Evolutionary conservation across 2,797 vertebrate genomes (phyloP).

Genomic region (Tarsius wallacei): DNA sequence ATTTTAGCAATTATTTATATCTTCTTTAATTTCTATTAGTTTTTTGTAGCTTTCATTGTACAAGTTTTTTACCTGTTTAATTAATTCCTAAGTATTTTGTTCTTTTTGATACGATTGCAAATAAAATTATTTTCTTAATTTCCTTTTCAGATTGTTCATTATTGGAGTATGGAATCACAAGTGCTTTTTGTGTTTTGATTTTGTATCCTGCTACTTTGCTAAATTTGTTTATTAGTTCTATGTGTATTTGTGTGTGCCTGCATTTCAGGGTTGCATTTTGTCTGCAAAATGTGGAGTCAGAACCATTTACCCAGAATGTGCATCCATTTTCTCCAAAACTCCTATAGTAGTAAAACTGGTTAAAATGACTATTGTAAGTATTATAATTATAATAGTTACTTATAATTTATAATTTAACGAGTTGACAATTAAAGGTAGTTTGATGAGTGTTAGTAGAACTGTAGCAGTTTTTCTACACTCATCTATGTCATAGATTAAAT

Average conservation of each 20-base stretch:
- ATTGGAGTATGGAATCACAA: not conserved
- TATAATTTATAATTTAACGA: not conserved
- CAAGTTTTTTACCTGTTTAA: not conserved
- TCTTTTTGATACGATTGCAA: not conserved
- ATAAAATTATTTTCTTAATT: conserved; percentile 23
- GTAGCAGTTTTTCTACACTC: not conserved
- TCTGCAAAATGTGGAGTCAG: not conserved
- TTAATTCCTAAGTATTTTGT: not conserved
- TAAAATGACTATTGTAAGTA: not conserved
- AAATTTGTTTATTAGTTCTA: not conserved
- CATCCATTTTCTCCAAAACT: not conserved
- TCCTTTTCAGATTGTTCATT: not conserved
- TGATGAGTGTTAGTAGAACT: not conserved
- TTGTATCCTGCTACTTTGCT: not conserved
- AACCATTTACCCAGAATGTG: not conserved
- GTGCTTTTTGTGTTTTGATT: not conserved
- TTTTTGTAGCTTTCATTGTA: not conserved
- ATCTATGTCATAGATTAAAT: not conserved
- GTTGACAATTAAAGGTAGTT: not conserved
- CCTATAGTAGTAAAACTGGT: not conserved
- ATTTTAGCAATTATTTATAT: not conserved
- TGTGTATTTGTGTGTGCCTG: not conserved
- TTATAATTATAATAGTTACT: no score
- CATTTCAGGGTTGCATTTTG: not conserved
- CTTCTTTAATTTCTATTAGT: not conserved